Percentiles rank a stretch among this genome's conserved stretches.
Conservation (phyloP, 1,140 invertebrate species). For the Drosophila virilis region DNA sequence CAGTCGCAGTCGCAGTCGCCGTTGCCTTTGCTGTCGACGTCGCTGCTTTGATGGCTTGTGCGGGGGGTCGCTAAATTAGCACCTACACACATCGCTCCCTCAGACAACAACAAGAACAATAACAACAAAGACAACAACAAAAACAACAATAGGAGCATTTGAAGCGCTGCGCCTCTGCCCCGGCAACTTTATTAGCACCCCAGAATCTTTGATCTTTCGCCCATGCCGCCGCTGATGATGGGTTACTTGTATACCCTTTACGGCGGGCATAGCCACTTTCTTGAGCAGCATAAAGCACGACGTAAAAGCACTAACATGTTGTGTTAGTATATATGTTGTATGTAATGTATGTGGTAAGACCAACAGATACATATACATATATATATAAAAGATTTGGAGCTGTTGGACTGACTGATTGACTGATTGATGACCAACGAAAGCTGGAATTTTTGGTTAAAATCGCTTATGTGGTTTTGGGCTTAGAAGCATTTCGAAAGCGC, state of each 20-base stretch:
- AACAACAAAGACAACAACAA: conserved; percentile 2
- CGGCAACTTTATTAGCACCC: conserved; percentile 75
- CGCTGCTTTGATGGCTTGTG: conserved; percentile 15
- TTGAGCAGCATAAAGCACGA: neutral
- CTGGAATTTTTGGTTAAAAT: too few relatives aligned
- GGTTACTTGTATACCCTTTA: conserved; percentile 13
- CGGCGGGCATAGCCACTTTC: neutral
- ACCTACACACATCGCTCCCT: conserved; percentile 54
- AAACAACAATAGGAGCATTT: conserved; percentile 12
- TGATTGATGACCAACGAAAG: too few relatives aligned
- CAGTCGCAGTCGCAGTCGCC: conserved; percentile 2
- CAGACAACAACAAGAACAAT: conserved; percentile 17
- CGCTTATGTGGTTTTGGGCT: too few relatives aligned
- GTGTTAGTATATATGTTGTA: too few relatives aligned
- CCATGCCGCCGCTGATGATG: conserved; percentile 36
- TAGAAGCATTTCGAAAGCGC: too few relatives aligned
- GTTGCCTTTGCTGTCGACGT: neutral
- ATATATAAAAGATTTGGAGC: too few relatives aligned
- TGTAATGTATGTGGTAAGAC: too few relatives aligned
- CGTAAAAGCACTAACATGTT: too few relatives aligned
- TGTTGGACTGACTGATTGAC: too few relatives aligned
- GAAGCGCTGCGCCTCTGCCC: conserved; percentile 4
- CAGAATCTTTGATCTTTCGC: conserved; percentile 62
- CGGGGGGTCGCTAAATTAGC: conserved; percentile 68
- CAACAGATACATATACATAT: too few relatives aligned